Base-by-base conservation (phyloP, 2,888 invertebrate genomes). In the Lymantria dispar region DNA sequence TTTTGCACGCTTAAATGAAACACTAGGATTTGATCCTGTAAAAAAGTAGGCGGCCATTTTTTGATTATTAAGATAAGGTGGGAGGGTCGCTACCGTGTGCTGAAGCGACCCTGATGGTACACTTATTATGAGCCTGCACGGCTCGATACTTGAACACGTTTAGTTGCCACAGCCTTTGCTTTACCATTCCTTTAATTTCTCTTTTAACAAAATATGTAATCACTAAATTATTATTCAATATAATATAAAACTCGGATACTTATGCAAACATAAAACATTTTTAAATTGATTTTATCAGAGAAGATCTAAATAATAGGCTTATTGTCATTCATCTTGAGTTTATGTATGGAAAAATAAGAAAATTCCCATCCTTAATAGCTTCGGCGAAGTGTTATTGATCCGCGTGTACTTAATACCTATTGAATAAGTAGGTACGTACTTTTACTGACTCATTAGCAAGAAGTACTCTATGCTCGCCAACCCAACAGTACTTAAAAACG, bases 91-190 rank as follows among this genome's bases (percentile, higher is more conserved):
- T 57, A 62, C 59, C 65, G 68, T 69, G 68, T 72, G 71, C 58
- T 67, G 70, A 68, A 71, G 70, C 68, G 66, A 64, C 76, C 72
- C 66, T 67, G 69, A 70, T 65, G 74, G 69, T 72, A 68, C 80
- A 77, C 76, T 85, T 85, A 89, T 91, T 90, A 91, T 88, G 89
- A 81, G 72, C 75, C 67, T 72, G 83, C 89, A 88, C 90, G 88
- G 51, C 68, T 66, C 60, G 79, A 63, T 74, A 83, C 90, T 91
- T 84, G 81, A 88, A 89, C 90, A 91, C 90, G 89, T 87, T 76
- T 83, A 82, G 78, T 78, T 76, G 78, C 83, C 79, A 80, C 84
- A 81, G 84, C 83, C 84, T 82, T 81, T 80, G 80, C 80, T 80
- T 74, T 56, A 54, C 60, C 67, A 76, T 79, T 81, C 73, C 60